Evolutionary conservation across 2,888 invertebrate genomes (phyloP).

Genomic region (Metellina segmentata): DNA sequence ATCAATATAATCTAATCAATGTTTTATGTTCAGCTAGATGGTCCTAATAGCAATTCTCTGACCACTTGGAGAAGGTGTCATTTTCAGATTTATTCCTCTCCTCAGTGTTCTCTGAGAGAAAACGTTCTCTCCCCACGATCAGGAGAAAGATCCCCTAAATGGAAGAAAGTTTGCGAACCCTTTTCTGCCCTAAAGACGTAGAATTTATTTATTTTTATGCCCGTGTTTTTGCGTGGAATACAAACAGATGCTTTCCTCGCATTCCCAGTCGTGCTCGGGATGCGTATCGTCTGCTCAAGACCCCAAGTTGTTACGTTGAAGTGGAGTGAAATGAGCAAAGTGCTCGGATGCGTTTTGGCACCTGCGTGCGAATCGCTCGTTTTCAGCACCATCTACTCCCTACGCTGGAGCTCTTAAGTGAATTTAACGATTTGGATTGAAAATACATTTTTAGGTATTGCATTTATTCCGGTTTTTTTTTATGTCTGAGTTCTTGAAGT

Average conservation of each 20-base stretch:
- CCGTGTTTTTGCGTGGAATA: slow-evolving; percentile 14
- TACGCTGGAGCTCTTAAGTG: not conserved
- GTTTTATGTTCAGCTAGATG: too few relatives aligned
- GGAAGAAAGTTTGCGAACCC: not conserved
- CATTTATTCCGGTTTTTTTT: not conserved
- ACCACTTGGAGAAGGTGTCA: too few relatives aligned
- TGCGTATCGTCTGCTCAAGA: slow-evolving; percentile 47
- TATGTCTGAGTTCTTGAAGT: not conserved
- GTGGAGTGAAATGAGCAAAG: slow-evolving; percentile 33
- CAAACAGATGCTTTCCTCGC: slow-evolving; percentile 45
- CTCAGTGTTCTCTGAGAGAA: too few relatives aligned
- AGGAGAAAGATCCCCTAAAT: not conserved
- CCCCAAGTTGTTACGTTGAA: not conserved
- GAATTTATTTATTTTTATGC: slow-evolving; percentile 38
- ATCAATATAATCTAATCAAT: too few relatives aligned
- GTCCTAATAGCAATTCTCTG: too few relatives aligned
- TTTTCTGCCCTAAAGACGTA: not conserved
- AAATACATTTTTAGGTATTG: not conserved
- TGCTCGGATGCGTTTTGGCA: not conserved
- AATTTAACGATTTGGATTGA: slow-evolving; percentile 28
- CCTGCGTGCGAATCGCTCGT: slow-evolving; percentile 37
- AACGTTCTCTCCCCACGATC: too few relatives aligned
- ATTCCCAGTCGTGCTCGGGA: slow-evolving; percentile 7
- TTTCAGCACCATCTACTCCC: not conserved
- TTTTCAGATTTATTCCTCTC: too few relatives aligned